These are phyloP conservation scores for Helicoverpa zea DNA, from an alignment of 1,140 invertebrate species.

Conservation along the genomic window DNA sequence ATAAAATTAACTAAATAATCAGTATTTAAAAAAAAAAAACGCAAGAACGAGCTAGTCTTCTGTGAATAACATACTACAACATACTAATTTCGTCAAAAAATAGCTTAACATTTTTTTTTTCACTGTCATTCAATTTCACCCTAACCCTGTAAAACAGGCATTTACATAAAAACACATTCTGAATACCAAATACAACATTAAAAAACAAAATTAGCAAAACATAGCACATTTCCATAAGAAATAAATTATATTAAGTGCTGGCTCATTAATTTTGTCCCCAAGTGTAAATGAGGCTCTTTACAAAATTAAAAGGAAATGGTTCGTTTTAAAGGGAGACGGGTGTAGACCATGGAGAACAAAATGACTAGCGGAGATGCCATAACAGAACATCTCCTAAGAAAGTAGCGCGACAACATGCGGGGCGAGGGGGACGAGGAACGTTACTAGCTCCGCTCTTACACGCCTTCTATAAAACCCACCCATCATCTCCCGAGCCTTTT, in stretches of 20 bases:
- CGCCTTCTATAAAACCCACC: no score
- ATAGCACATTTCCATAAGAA: slow-evolving; percentile 22
- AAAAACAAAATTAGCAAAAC: not conserved
- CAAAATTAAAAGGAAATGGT: slow-evolving; percentile 38
- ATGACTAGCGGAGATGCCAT: no score
- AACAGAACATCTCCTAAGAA: no score
- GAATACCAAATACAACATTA: not conserved
- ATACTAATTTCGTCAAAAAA: not conserved
- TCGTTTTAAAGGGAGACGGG: not conserved
- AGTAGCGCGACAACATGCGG: no score
- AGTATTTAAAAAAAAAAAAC: no score
- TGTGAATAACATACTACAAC: no score
- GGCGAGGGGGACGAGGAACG: no score
- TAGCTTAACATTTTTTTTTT: not conserved
- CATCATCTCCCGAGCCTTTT: no score
- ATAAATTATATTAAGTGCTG: slow-evolving; percentile 18
- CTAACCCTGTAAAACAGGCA: not conserved
- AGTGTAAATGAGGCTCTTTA: slow-evolving; percentile 32
- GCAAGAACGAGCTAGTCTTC: no score
- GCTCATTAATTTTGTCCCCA: slow-evolving; percentile 19
- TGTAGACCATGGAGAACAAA: no score
- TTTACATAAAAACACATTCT: not conserved
- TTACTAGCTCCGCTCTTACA: no score
- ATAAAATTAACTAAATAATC: no score
- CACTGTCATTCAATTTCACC: not conserved